phyloP scores from a whole-genome alignment of 2,113 vertebrate species.

The Toxostoma redivivum region DNA sequence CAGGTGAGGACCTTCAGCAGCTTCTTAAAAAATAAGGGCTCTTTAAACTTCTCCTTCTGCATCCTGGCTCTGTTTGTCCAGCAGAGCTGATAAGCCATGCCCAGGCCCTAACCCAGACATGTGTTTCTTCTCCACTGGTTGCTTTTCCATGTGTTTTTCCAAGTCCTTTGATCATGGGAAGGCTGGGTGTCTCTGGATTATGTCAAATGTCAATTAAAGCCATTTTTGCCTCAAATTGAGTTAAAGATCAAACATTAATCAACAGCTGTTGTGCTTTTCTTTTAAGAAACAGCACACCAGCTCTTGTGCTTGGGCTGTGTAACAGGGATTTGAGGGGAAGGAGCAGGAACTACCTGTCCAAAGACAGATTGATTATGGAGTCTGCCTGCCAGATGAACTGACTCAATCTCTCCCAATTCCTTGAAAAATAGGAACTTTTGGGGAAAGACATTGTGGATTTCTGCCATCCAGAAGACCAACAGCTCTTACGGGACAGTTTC shows the following conservation, averaged over 20 bases:
- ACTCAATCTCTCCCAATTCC: not conserved
- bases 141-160: not conserved
- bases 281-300: not conserved
- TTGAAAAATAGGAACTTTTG: conserved; percentile 82
- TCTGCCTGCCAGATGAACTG: not conserved
- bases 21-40: rapidly evolving
- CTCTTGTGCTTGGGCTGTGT: not conserved
- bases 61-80: not conserved
- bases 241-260: not conserved
- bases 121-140: not conserved
- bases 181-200: not conserved
- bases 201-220: conserved; percentile 6
- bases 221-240: not conserved
- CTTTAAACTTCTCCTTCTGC: rapidly evolving
- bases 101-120: not conserved
- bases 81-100: not conserved
- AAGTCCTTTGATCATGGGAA: not conserved
- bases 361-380: not conserved
- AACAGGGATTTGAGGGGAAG: not conserved
- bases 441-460: conserved; percentile 95
- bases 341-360: not conserved
- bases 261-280: not conserved
- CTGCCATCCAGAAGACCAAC: conserved; percentile 92
- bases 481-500: conserved; percentile 92
- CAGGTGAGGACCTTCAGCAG: conserved; percentile 72